These are phyloP conservation scores for Siderastrea radians DNA, from an alignment of 92 coral and sea anemone species.

Conservation along the genomic window DNA sequence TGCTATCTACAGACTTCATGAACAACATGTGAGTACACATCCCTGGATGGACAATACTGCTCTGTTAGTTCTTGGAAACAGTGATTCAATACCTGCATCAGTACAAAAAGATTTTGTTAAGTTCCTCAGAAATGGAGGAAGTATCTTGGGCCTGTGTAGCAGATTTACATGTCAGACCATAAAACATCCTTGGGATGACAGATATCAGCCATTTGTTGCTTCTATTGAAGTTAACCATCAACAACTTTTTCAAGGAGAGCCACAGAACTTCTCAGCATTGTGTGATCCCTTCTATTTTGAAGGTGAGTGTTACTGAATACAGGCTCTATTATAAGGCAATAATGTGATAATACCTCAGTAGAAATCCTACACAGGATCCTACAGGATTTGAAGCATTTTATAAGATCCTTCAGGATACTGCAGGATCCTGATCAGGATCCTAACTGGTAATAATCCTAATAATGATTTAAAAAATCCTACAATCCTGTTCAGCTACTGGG, in stretches of 20 bases:
- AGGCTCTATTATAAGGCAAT: not conserved
- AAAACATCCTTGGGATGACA: slow-evolving; percentile 24
- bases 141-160: slow-evolving; percentile 73
- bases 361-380: too few relatives aligned
- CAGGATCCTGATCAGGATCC: too few relatives aligned
- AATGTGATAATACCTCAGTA: too few relatives aligned
- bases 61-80: slow-evolving; percentile 71
- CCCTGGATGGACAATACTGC: slow-evolving; percentile 95
- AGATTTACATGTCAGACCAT: slow-evolving; percentile 26
- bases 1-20: slow-evolving; percentile 80
- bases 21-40: slow-evolving; percentile 58
- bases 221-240: slow-evolving; percentile 7
- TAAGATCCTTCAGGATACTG: too few relatives aligned
- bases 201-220: not conserved
- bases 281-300: slow-evolving; percentile 71
- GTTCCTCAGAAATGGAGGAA: slow-evolving; percentile 82
- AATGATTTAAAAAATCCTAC: too few relatives aligned
- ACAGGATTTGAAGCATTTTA: too few relatives aligned
- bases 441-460: too few relatives aligned
- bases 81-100: slow-evolving; percentile 36
- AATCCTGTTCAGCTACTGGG: too few relatives aligned
- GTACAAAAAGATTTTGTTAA: slow-evolving; percentile 51
- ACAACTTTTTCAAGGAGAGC: not conserved
- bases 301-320: slow-evolving; percentile 34
- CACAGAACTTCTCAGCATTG: not conserved